A percentile compares a stretch with the other conserved stretches of the same genome.
Conservation (phyloP, 2,888 invertebrate species). For the Xiphydria camelus region DNA sequence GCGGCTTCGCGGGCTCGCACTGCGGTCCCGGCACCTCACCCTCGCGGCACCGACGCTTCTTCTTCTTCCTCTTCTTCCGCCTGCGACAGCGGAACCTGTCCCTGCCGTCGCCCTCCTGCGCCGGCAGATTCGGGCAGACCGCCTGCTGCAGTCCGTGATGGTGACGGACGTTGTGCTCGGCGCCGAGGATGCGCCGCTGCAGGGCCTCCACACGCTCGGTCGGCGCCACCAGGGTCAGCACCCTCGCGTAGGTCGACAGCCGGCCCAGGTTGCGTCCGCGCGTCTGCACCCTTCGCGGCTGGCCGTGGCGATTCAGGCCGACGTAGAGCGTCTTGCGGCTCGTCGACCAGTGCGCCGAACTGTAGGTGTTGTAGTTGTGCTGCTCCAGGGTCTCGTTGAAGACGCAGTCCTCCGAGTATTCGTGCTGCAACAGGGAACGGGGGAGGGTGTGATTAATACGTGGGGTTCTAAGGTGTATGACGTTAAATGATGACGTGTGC, state of each 20-base stretch:
- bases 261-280: constrained; percentile 70
- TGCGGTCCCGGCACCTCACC: constrained; percentile 42
- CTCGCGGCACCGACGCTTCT: constrained; percentile 45
- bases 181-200: constrained; percentile 52
- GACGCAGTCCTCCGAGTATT: constrained; percentile 79
- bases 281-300: constrained; percentile 73
- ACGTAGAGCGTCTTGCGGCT: constrained; percentile 71
- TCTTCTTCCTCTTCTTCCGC: constrained; percentile 61
- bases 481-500: too few species aligned
- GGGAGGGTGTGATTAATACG: too few species aligned
- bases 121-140: constrained; percentile 44
- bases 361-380: constrained; percentile 85
- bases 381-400: constrained; percentile 86
- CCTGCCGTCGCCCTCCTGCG: constrained; percentile 45
- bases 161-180: constrained; percentile 45
- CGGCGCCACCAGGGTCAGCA: constrained; percentile 66
- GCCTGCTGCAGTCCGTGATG: constrained; percentile 49
- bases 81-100: constrained; percentile 60
- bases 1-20: too few species aligned
- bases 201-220: constrained; percentile 61
- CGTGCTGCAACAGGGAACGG: constrained; percentile 74
- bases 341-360: constrained; percentile 73
- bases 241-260: constrained; percentile 75
- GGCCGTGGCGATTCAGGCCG: constrained; percentile 75
- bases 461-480: too few species aligned